Evolutionary conservation across 2,113 vertebrate genomes (phyloP), one percentile per base, ranked within the genome.

Genomic region (Epinephelus fuscoguttatus): DNA sequence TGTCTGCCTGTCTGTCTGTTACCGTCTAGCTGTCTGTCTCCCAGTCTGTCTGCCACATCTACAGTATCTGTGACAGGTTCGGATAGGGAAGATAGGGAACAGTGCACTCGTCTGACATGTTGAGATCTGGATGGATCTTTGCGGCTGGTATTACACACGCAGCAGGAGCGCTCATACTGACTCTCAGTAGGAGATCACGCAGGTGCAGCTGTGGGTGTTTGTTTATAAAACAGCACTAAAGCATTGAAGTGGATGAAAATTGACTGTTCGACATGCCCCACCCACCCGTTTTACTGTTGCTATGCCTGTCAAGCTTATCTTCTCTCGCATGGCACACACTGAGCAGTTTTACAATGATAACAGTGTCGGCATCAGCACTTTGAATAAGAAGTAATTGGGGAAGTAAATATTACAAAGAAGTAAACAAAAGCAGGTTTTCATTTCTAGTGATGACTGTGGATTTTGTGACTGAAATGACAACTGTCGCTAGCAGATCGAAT

Each of bases 1-100:
- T 77, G 71, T 84, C 73, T 25, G 2, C 75, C 53, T 70, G 73
- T 84, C 70, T 81, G 73, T 85, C 70, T 79, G 37, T 50, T 45
- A 53, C 47, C 2, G 10, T 80, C 45, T 70, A 72, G 25, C 68
- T 73, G 60, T 77, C 57, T 0, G 56, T 57, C 72, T 56, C 49
- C 61, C 9, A 25, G 60, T 73, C 61, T 70, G 19, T 70, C 72
- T 76, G 64, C 72, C 56, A 78, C 42, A 57, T 75, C 70, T 64
- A 50, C 59, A 63, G 61, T 56, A 62, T 78, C 70, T 45, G 40
- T 78, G 75, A 82, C 78, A 82, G 66, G 45, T 62, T 33, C 11
- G 53, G 64, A 37, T 47, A 27, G 82, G 79, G 67, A 84, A 70
- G 64, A 37, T 47, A 27, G 82, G 79, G 67, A 84, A 70, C 67